These are phyloP conservation scores for Leistus spinibarbis DNA, from an alignment of 2,888 invertebrate genomes.

Conservation along the genomic window DNA sequence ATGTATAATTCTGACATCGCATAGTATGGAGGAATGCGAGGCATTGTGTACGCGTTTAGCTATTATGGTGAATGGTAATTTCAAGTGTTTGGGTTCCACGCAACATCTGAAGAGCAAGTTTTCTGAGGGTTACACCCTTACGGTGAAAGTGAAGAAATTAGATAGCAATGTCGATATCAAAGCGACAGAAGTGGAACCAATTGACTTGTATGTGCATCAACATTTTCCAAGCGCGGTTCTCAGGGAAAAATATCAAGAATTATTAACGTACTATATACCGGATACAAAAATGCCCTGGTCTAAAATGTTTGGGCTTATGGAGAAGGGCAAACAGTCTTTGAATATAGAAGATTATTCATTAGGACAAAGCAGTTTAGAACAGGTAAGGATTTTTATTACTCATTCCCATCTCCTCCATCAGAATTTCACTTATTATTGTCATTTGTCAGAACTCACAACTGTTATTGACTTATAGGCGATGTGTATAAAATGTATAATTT, in stretches of 20 bases:
- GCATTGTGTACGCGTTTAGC: constrained; percentile 80
- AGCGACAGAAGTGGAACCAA: constrained; percentile 34
- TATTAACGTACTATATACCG: constrained; percentile 73
- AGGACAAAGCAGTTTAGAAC: constrained; percentile 82
- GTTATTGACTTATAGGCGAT: background rate
- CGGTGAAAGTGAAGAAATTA: constrained; percentile 55
- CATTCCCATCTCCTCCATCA: background rate
- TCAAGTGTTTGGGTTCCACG: constrained; percentile 79
- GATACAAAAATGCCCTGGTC: constrained; percentile 71
- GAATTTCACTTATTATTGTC: background rate
- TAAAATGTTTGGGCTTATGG: constrained; percentile 77
- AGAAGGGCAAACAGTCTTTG: constrained; percentile 56
- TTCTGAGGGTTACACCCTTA: constrained; percentile 63
- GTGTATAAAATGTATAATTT: background rate
- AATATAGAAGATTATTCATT: constrained; percentile 81
- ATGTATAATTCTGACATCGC: constrained; percentile 81
- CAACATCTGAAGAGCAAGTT: constrained; percentile 84
- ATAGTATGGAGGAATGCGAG: constrained; percentile 89
- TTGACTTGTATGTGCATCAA: constrained; percentile 45
- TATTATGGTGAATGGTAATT: constrained; percentile 85
- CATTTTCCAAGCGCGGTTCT: constrained; percentile 51
- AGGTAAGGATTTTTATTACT: constrained; percentile 53
- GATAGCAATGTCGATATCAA: constrained; percentile 37
- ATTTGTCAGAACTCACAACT: background rate
- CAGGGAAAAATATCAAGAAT: constrained; percentile 74